Evolutionary conservation across 2,113 vertebrate species (phyloP).

Genomic region (Rhinolophus sinicus): DNA sequence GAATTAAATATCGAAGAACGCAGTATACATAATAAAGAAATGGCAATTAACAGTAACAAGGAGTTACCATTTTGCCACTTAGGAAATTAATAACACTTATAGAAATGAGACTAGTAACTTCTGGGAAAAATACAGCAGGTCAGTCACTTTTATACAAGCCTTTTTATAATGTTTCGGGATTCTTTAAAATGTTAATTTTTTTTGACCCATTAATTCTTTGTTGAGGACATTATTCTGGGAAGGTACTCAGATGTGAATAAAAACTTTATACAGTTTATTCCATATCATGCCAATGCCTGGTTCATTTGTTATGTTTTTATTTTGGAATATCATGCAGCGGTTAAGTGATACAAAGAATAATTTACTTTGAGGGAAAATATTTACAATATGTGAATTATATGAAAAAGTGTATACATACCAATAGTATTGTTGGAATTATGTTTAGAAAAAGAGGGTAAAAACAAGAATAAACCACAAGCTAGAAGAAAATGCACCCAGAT

Average conservation of each 20-base stretch:
- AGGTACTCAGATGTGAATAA: not conserved
- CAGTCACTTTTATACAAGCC: not conserved
- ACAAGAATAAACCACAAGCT: not conserved
- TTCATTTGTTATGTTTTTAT: not conserved
- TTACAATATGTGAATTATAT: not conserved
- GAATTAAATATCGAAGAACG: conserved; percentile 41
- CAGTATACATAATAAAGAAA: not conserved
- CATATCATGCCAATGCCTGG: not conserved
- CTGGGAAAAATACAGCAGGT: not conserved
- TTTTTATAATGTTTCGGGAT: not conserved
- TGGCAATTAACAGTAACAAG: not conserved
- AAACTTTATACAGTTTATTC: not conserved
- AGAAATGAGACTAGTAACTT: not conserved
- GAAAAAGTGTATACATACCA: not conserved
- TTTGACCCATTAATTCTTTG: not conserved
- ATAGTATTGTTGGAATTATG: not conserved
- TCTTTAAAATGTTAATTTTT: not conserved
- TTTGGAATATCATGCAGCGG: not conserved
- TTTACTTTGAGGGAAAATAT: not conserved
- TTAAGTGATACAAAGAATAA: conserved; percentile 14
- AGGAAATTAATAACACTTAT: not conserved
- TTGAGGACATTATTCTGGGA: not conserved
- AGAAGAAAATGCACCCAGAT: not conserved
- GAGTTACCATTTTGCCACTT: not conserved
- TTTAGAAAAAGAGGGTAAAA: not conserved